Conservation (phyloP, 1,140 invertebrate genomes). For the Anagrus nilaparvatae region DNA sequence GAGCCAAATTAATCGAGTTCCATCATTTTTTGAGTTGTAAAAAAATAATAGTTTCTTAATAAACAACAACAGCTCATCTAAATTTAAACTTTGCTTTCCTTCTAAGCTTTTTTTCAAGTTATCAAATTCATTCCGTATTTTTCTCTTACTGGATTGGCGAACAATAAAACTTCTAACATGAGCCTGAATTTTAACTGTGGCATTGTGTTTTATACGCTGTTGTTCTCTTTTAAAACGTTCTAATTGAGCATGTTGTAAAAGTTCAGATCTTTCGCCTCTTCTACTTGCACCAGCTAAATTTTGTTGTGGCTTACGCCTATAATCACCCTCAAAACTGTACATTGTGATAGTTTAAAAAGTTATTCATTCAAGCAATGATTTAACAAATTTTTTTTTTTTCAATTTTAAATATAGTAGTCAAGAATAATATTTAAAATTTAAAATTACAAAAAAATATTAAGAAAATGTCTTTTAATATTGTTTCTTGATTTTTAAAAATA, state of each 20-base stretch:
- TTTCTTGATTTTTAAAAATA: no score
- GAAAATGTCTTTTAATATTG: no score
- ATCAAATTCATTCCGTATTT: constrained; percentile 61
- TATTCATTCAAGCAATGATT: no score
- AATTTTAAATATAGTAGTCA: no score
- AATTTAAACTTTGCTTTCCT: constrained; percentile 39
- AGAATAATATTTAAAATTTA: no score
- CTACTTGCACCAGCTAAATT: constrained; percentile 79
- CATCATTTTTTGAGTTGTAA: constrained; percentile 59
- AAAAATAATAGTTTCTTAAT: constrained; percentile 64
- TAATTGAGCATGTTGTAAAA: constrained; percentile 68
- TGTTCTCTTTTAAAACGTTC: constrained; percentile 79
- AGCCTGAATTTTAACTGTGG: constrained; percentile 67
- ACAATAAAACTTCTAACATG: constrained; percentile 65
- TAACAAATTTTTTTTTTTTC: no score
- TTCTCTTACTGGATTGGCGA: constrained; percentile 54
- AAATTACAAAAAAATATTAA: no score
- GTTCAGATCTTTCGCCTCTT: constrained; percentile 61
- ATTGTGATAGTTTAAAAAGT: constrained; percentile 23
- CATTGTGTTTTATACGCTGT: constrained; percentile 54
- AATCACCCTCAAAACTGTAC: constrained; percentile 90
- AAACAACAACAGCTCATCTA: constrained; percentile 45
- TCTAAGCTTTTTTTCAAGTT: constrained; percentile 40
- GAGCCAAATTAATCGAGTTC: constrained; percentile 54
- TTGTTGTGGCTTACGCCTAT: constrained; percentile 76